Conservation (phyloP, 2,888 invertebrate genomes). For the Artemia sinica region DNA sequence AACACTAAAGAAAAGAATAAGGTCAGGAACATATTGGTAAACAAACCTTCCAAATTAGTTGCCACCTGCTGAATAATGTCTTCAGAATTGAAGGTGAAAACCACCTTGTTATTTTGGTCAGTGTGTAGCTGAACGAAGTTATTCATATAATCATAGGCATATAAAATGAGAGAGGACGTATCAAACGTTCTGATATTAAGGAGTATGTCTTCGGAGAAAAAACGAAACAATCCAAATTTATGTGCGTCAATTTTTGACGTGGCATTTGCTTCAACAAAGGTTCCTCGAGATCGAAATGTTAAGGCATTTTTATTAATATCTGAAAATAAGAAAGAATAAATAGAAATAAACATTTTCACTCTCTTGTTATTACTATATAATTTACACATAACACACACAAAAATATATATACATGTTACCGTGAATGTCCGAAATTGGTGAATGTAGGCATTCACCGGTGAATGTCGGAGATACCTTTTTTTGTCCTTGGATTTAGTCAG, state of each 20-base stretch:
- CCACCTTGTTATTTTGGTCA: conserved; percentile 55
- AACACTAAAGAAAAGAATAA: conserved; percentile 19
- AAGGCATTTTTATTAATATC: conserved; percentile 77
- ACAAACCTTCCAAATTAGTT: conserved; percentile 29
- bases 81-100: conserved; percentile 60
- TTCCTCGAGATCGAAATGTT: conserved; percentile 63
- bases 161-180: conserved; percentile 58
- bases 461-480: too few species aligned
- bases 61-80: conserved; percentile 25
- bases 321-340: conserved; percentile 32
- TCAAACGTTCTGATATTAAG: conserved; percentile 77
- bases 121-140: conserved; percentile 81
- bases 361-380: too few species aligned
- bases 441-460: too few species aligned
- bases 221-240: conserved; percentile 45
- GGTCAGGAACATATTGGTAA: not conserved
- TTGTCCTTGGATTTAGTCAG: too few species aligned
- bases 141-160: conserved; percentile 78
- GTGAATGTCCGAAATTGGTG: too few species aligned
- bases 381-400: too few species aligned
- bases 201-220: conserved; percentile 61
- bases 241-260: conserved; percentile 45
- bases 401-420: too few species aligned
- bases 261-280: conserved; percentile 62
- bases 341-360: too few species aligned